Evolutionary conservation across 2,797 vertebrate genomes (phyloP).

Genomic region (Anguilla marmorata): DNA sequence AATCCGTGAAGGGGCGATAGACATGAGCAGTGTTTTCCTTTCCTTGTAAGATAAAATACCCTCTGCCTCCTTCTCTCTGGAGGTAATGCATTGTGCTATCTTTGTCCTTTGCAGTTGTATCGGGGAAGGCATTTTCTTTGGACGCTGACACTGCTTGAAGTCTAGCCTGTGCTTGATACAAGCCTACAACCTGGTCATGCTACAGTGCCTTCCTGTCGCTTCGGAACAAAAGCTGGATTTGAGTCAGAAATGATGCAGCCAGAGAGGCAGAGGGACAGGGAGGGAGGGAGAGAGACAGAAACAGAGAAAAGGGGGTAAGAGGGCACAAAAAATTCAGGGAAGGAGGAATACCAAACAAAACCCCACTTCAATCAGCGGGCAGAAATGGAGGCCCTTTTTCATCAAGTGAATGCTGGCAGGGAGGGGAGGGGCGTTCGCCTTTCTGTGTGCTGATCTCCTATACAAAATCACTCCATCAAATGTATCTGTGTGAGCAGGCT

Average conservation of each 20-base stretch:
- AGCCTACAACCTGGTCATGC: not conserved
- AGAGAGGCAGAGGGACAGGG: not conserved
- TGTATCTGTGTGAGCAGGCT: conserved; percentile 21
- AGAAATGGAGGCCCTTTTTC: conserved; percentile 32
- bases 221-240: not conserved
- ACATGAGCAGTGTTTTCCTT: not conserved
- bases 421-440: not conserved
- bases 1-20: not conserved
- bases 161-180: not conserved
- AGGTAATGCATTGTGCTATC: not conserved
- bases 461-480: conserved; percentile 35
- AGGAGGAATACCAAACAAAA: conserved; percentile 19
- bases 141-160: not conserved
- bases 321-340: conserved; percentile 28
- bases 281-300: conserved; percentile 34
- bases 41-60: not conserved
- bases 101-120: not conserved
- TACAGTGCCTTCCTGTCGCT: not conserved
- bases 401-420: conserved; percentile 23
- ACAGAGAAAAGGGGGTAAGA: conserved; percentile 22
- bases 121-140: not conserved
- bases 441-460: conserved; percentile 31
- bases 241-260: not conserved
- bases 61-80: not conserved
- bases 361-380: conserved; percentile 27